phyloP scores from a whole-genome alignment of 2,888 invertebrate genomes.

The Megalurothrips usitatus region DNA sequence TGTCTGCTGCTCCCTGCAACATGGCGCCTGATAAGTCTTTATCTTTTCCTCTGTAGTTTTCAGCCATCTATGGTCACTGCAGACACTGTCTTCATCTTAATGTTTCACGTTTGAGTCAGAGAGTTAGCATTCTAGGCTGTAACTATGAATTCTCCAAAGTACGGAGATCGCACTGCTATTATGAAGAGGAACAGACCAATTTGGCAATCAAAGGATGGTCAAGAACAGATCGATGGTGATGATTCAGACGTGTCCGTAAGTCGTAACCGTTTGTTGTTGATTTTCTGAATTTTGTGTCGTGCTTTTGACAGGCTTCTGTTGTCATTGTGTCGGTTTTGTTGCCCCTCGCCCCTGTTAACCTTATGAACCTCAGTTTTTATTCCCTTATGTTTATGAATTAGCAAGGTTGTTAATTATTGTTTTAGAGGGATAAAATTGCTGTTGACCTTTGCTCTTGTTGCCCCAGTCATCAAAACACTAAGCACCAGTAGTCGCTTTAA shows the following conservation, averaged over 20 bases:
- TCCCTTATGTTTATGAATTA: too few species aligned
- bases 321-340: too few species aligned
- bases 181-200: conserved; percentile 12
- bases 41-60: neutral
- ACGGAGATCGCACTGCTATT: neutral
- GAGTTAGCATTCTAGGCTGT: neutral
- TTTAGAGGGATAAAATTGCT: too few species aligned
- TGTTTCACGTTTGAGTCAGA: neutral
- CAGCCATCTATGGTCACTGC: neutral
- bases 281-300: too few species aligned
- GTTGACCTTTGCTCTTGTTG: too few species aligned
- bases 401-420: too few species aligned
- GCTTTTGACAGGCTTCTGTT: too few species aligned
- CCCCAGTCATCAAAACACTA: too few species aligned
- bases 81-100: neutral
- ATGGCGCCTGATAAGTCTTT: conserved; percentile 1
- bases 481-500: too few species aligned
- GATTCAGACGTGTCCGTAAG: conserved; percentile 23
- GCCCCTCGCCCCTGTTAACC: too few species aligned
- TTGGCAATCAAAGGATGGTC: conserved; percentile 25
- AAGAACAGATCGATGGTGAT: conserved; percentile 28
- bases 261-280: neutral
- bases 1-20: neutral
- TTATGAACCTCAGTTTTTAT: too few species aligned
- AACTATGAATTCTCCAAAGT: conserved; percentile 27